Evolutionary conservation across 92 coral and sea anemone genomes (phyloP).

Genomic region (Pocillopora grandis): DNA sequence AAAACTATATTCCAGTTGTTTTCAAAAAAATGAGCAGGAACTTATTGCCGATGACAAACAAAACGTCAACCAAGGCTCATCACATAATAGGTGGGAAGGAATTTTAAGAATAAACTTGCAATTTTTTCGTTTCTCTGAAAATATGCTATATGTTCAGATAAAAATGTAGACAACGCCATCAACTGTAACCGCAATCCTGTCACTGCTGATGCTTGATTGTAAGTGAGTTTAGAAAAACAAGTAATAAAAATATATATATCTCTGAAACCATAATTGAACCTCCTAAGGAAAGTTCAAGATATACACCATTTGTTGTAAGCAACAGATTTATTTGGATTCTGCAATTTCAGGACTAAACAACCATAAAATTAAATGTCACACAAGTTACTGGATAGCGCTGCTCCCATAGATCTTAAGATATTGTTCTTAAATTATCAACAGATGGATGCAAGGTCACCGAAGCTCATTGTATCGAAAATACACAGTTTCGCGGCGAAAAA

Average conservation of each 20-base stretch:
- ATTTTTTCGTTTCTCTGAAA: not conserved
- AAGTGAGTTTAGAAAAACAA: slow-evolving; percentile 24
- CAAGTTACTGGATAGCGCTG: not conserved
- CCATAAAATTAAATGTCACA: slow-evolving; percentile 5
- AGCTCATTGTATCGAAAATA: not conserved
- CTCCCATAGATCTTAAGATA: not conserved
- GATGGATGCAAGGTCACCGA: not conserved
- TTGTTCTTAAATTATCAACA: no score
- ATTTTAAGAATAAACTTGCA: not conserved
- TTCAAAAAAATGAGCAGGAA: not conserved
- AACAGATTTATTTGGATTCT: slow-evolving; percentile 17
- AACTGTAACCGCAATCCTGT: not conserved
- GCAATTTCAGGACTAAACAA: slow-evolving; percentile 23
- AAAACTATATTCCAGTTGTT: slow-evolving; percentile 14
- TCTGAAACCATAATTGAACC: slow-evolving; percentile 29
- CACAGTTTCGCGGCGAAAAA: not conserved
- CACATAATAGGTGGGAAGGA: not conserved
- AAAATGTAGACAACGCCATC: not conserved
- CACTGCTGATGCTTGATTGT: slow-evolving; percentile 2
- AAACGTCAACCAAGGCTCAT: not conserved
- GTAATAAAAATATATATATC: slow-evolving; percentile 25
- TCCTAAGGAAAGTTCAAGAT: slow-evolving; percentile 31
- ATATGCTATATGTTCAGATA: not conserved
- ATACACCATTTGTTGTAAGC: slow-evolving; percentile 25
- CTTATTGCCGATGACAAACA: slow-evolving; percentile 11